Percentiles rank a stretch among this genome's conserved stretches.
Conservation (phyloP, 2,797 vertebrate species). For the Pteronotus mesoamericanus region DNA sequence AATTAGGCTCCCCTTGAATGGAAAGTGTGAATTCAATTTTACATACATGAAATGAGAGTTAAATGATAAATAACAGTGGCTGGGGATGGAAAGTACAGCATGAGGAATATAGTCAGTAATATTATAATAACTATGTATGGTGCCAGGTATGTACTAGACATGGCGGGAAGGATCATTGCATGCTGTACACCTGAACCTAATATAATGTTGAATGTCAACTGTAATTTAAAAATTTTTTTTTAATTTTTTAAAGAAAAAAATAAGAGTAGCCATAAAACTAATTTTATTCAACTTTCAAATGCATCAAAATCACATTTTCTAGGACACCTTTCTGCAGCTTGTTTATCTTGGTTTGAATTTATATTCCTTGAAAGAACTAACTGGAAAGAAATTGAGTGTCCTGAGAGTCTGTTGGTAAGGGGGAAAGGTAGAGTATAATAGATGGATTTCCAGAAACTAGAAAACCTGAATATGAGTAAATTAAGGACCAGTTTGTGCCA, state of each 20-base stretch:
- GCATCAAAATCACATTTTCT: neutral
- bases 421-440: neutral
- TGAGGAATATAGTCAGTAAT: neutral
- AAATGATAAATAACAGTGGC: neutral
- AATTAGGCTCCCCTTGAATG: neutral
- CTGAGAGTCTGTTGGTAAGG: neutral
- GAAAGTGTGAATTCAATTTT: neutral
- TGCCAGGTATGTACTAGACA: neutral
- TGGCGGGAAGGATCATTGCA: neutral
- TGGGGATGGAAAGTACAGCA: neutral
- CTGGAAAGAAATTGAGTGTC: neutral
- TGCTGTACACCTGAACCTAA: neutral
- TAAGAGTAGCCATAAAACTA: neutral
- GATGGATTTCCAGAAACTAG: constrained; percentile 3
- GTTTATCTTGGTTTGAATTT: neutral
- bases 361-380: neutral
- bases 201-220: neutral
- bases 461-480: neutral
- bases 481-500: neutral
- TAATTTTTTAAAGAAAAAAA: neutral
- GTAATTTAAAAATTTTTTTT: neutral
- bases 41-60: neutral
- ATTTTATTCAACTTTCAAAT: neutral
- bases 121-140: neutral
- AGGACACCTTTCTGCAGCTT: neutral